These are phyloP conservation scores for Rhipidura dahli DNA, from an alignment of 2,113 vertebrate species.

Conservation along the genomic window DNA sequence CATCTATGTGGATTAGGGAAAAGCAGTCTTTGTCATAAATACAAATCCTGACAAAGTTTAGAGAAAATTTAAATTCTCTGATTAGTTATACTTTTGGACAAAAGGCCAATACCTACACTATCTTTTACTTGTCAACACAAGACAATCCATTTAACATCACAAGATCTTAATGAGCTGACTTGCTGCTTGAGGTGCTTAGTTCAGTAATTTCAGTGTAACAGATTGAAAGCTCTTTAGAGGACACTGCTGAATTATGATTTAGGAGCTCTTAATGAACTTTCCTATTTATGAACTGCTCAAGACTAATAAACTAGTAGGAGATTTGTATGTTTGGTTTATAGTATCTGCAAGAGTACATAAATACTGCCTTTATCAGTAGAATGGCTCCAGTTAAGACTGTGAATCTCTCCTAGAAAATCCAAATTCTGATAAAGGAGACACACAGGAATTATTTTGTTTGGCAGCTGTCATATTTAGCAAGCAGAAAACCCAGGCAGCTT, in stretches of 20 bases:
- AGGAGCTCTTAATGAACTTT: neutral
- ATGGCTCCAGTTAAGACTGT: neutral
- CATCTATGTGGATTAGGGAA: neutral
- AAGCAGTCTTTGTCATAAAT: neutral
- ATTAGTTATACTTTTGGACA: neutral
- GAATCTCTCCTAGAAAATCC: neutral
- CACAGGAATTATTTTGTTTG: constrained; percentile 35
- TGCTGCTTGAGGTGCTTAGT: neutral
- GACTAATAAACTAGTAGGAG: constrained; percentile 19
- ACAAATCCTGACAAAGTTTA: neutral
- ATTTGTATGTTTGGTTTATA: constrained; percentile 3
- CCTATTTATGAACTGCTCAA: constrained; percentile 35
- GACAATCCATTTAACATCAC: neutral
- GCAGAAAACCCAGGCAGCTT: neutral
- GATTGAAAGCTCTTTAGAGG: neutral
- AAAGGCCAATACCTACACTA: neutral
- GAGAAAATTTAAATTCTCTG: neutral
- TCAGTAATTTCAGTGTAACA: neutral
- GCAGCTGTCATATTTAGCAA: neutral
- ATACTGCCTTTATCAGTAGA: constrained; percentile 18
- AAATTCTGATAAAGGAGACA: neutral
- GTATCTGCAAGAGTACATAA: neutral
- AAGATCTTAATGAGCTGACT: neutral
- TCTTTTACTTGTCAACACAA: neutral
- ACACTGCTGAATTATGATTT: neutral